Percentiles rank a stretch among this genome's conserved stretches.
Conservation (phyloP, 2,113 vertebrate species). For the Gallinago media region DNA sequence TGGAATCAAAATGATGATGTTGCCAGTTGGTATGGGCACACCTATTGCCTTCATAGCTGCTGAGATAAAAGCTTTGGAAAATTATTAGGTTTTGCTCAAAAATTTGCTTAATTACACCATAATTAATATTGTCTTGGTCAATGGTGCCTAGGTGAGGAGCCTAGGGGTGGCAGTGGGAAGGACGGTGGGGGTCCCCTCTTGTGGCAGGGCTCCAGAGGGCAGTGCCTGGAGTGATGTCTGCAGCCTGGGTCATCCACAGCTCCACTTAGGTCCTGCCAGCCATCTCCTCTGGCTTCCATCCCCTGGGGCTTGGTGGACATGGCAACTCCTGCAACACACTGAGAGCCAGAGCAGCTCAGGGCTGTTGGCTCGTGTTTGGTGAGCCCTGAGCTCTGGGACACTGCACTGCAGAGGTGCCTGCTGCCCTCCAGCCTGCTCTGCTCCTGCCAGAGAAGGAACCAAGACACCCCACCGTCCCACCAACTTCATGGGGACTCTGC, state of each 20-base stretch:
- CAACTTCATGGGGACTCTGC: not conserved
- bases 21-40: not conserved
- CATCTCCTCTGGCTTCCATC: rapidly evolving
- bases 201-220: not conserved
- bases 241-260: not conserved
- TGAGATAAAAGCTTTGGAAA: not conserved
- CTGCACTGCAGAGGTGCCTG: rapidly evolving
- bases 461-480: too few relatives aligned
- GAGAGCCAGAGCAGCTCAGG: not conserved
- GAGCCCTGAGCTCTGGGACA: not conserved
- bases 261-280: not conserved
- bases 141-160: not conserved
- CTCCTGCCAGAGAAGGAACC: rapidly evolving
- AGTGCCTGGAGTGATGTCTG: not conserved
- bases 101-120: not conserved
- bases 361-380: rapidly evolving
- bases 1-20: not conserved
- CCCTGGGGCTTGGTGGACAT: rapidly evolving
- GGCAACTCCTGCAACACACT: too few relatives aligned
- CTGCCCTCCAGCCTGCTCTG: not conserved
- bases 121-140: not conserved
- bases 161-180: not conserved
- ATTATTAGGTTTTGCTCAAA: not conserved
- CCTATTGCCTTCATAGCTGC: not conserved
- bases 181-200: not conserved